phyloP scores from a whole-genome alignment of 2,113 vertebrate genomes.

The Clarias macrocephalus region DNA sequence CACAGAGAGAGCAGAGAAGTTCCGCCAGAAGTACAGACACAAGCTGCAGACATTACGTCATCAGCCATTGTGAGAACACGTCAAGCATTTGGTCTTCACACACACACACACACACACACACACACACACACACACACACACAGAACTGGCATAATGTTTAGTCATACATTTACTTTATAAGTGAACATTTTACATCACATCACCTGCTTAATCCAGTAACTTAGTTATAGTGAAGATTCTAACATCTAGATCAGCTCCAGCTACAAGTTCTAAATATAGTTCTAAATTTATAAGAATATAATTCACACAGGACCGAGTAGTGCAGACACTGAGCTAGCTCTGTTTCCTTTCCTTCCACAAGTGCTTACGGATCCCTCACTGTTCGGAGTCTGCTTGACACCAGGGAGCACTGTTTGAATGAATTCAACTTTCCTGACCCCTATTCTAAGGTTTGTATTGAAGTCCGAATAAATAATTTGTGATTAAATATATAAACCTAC shows the following conservation, averaged over 20 bases:
- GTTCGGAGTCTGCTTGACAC: constrained; percentile 97
- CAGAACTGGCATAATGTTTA: background rate
- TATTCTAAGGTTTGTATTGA: constrained; percentile 88
- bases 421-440: constrained; percentile 98
- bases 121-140: background rate
- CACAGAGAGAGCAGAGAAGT: constrained; percentile 84
- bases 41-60: constrained; percentile 92
- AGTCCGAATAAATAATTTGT: background rate
- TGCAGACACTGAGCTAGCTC: background rate
- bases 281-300: background rate
- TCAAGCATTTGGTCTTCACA: background rate
- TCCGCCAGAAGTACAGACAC: constrained; percentile 91
- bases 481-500: background rate
- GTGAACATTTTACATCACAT: too few relatives aligned
- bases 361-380: constrained; percentile 95
- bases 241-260: background rate
- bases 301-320: background rate
- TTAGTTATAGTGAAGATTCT: background rate
- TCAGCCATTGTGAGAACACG: constrained; percentile 88
- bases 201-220: background rate
- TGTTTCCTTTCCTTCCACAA: constrained; percentile 67
- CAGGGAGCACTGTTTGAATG: constrained; percentile 95
- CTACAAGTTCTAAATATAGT: background rate
- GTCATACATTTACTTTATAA: background rate
- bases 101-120: background rate